phyloP scores from a whole-genome alignment of 2,113 vertebrate species.

The Lichenostomus cassidix region DNA sequence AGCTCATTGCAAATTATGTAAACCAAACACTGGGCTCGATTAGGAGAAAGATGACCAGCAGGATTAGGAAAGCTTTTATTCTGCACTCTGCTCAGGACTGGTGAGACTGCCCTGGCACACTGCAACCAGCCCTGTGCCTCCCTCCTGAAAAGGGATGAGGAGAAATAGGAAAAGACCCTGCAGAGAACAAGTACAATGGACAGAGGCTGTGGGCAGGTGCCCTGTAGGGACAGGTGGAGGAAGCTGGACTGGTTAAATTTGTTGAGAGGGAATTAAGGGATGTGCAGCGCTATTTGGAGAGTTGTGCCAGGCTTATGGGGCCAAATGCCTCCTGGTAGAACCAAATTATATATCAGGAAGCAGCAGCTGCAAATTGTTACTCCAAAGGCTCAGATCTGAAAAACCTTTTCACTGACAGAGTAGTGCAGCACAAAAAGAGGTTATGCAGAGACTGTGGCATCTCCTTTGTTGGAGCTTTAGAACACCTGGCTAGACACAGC shows the following conservation, averaged over 20 bases:
- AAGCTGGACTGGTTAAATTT: background rate
- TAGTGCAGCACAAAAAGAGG: background rate
- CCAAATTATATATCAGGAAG: background rate
- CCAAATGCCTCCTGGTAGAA: background rate
- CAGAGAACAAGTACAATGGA: background rate
- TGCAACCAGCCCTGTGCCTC: background rate
- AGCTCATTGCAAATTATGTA: background rate
- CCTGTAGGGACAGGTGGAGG: background rate
- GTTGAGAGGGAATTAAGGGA: background rate
- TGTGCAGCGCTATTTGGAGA: background rate
- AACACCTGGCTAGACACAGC: background rate
- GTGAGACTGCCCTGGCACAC: background rate
- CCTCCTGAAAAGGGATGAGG: background rate
- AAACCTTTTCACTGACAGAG: background rate
- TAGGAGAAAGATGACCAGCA: background rate
- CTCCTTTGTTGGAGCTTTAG: background rate
- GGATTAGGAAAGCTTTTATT: background rate
- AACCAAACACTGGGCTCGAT: background rate
- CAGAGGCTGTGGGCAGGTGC: background rate
- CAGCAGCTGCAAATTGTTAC: background rate
- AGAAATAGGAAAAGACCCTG: background rate
- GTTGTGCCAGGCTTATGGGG: fast-evolving
- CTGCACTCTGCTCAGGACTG: background rate
- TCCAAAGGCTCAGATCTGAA: background rate
- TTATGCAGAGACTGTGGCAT: background rate